A percentile compares a stretch with the other conserved stretches of the same genome.
These are phyloP conservation scores for Anoplopoma fimbria DNA, from an alignment of 2,113 vertebrate species.

Conservation along the genomic window DNA sequence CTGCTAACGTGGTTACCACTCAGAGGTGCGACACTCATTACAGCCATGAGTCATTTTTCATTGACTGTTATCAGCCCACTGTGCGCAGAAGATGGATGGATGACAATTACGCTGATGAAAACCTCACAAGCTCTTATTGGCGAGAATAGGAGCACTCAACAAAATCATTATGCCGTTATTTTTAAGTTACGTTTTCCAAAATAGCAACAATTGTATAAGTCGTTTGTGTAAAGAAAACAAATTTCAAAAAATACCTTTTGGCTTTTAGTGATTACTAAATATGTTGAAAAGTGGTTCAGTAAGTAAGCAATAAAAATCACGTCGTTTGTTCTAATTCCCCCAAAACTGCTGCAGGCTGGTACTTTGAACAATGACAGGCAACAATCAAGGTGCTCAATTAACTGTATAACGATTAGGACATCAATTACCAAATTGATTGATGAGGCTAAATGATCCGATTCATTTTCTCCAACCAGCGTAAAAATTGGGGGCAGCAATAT, in stretches of 20 bases:
- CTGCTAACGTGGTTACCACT: conserved; percentile 63
- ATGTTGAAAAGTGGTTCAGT: neutral
- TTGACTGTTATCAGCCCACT: conserved; percentile 77
- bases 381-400: conserved; percentile 94
- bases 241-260: neutral
- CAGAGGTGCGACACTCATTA: conserved; percentile 78
- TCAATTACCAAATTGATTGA: conserved; percentile 96
- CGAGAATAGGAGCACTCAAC: conserved; percentile 41
- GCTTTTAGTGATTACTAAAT: conserved; percentile 1
- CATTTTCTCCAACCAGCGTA: conserved; percentile 90
- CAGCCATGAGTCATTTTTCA: conserved; percentile 77
- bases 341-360: conserved; percentile 44
- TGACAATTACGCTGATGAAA: conserved; percentile 81
- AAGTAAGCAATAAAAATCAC: conserved; percentile 31
- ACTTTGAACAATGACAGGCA: conserved; percentile 85
- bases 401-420: conserved; percentile 95
- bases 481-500: conserved; percentile 85
- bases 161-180: conserved; percentile 47
- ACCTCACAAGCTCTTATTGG: conserved; percentile 55
- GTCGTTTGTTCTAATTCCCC: conserved; percentile 44
- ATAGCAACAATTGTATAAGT: neutral
- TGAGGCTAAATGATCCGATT: conserved; percentile 93
- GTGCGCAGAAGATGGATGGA: conserved; percentile 81
- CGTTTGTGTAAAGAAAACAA: neutral
- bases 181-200: conserved; percentile 18